phyloP scores from a whole-genome alignment of 2,888 invertebrate species.

The Epirrhoe alternata region DNA sequence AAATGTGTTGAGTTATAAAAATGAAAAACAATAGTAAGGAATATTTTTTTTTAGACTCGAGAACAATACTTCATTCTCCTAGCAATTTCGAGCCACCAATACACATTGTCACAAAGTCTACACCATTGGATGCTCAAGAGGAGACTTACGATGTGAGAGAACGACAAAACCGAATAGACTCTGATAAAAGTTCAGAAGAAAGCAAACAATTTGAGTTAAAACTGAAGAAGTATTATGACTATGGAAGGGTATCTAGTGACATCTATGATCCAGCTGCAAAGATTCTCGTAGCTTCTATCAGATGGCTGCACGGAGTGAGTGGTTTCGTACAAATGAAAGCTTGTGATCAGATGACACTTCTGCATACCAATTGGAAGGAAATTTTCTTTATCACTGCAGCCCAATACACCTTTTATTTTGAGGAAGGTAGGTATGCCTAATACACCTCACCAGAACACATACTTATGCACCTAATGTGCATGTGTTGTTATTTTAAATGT shows the following conservation, averaged over 20 bases:
- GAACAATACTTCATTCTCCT: constrained; percentile 48
- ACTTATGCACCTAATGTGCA: not conserved
- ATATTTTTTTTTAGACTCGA: constrained; percentile 49
- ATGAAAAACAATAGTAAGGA: too few relatives aligned
- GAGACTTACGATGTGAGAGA: constrained; percentile 40
- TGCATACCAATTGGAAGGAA: constrained; percentile 93
- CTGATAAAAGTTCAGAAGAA: constrained; percentile 45
- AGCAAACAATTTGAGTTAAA: constrained; percentile 21
- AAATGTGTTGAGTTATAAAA: too few relatives aligned
- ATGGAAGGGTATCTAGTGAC: constrained; percentile 78
- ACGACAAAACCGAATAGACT: constrained; percentile 45
- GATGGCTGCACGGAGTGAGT: constrained; percentile 92
- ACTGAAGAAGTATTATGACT: constrained; percentile 43
- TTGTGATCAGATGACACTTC: constrained; percentile 89
- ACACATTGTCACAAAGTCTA: constrained; percentile 59
- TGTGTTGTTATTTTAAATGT: too few relatives aligned
- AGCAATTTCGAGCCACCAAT: constrained; percentile 62
- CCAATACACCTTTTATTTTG: constrained; percentile 91
- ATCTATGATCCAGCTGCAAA: constrained; percentile 89
- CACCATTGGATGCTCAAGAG: constrained; percentile 41
- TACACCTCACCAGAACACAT: not conserved
- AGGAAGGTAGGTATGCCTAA: constrained; percentile 86
- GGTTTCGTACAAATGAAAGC: constrained; percentile 88
- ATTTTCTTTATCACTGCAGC: constrained; percentile 93
- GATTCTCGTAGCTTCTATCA: constrained; percentile 90